Conservation (phyloP, 2,888 invertebrate species). For the Pachydiplax longipennis region DNA sequence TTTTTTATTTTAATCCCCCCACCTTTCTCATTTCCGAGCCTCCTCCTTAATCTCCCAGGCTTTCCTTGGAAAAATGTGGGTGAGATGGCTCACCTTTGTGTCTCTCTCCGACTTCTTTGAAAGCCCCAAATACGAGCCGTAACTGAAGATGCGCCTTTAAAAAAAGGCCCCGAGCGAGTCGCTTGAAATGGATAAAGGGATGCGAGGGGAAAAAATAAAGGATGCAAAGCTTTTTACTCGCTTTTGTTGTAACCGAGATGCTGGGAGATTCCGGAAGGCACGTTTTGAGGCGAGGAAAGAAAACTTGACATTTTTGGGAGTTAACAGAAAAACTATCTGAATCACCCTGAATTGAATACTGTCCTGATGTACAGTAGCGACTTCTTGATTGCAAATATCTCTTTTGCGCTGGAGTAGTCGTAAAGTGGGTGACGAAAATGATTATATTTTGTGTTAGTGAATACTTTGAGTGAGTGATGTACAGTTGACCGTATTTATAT, state of each 20-base stretch:
- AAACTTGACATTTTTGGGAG: too few relatives aligned
- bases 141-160: slow-evolving; percentile 14
- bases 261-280: background rate
- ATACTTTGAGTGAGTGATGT: too few relatives aligned
- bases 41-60: slow-evolving; percentile 11
- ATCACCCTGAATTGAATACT: too few relatives aligned
- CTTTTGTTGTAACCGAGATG: background rate
- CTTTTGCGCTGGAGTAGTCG: too few relatives aligned
- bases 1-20: background rate
- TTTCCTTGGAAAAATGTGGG: background rate
- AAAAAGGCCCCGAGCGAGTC: background rate
- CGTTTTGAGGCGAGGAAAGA: background rate
- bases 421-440: too few relatives aligned
- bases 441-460: too few relatives aligned
- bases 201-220: background rate
- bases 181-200: background rate
- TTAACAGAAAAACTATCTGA: too few relatives aligned
- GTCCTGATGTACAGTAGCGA: too few relatives aligned
- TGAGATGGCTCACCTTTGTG: slow-evolving; percentile 13
- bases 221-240: background rate
- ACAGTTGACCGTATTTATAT: too few relatives aligned
- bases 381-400: too few relatives aligned
- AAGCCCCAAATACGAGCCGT: slow-evolving; percentile 14
- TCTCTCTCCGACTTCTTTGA: slow-evolving; percentile 1
- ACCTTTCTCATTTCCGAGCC: background rate